Conservation (phyloP, 1,140 invertebrate genomes). For the Dreissena rostriformis region DNA sequence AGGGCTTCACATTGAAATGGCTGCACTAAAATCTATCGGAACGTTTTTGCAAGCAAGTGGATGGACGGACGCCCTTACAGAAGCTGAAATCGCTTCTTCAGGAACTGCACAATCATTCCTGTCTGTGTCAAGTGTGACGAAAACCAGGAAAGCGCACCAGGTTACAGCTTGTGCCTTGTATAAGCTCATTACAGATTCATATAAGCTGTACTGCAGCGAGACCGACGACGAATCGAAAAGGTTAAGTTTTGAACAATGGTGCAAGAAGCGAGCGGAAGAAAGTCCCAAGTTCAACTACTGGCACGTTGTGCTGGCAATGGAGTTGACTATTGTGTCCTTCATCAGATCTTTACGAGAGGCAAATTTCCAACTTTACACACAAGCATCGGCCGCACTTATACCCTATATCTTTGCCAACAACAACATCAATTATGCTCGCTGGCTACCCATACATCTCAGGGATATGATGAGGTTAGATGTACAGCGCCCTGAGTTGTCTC, state of each 20-base stretch:
- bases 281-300: slow-evolving; percentile 12
- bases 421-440: slow-evolving; percentile 46
- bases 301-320: background rate
- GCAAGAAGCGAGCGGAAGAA: background rate
- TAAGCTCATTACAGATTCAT: slow-evolving; percentile 16
- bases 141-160: slow-evolving; percentile 55
- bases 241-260: background rate
- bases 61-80: slow-evolving; percentile 54
- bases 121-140: slow-evolving; percentile 48
- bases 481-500: background rate
- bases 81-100: slow-evolving; percentile 46
- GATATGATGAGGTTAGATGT: slow-evolving; percentile 18
- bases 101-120: slow-evolving; percentile 61
- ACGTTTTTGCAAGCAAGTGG: slow-evolving; percentile 60
- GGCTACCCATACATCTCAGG: slow-evolving; percentile 52
- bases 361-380: slow-evolving; percentile 2
- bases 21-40: slow-evolving; percentile 45
- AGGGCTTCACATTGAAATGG: slow-evolving; percentile 48
- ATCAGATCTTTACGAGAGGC: slow-evolving; percentile 11
- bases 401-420: slow-evolving; percentile 41
- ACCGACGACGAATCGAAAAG: background rate
- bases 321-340: slow-evolving; percentile 13
- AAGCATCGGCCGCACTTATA: slow-evolving; percentile 1
- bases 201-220: background rate
- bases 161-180: slow-evolving; percentile 38